A percentile compares a stretch with the other conserved stretches of the same genome.
These are phyloP conservation scores for Dryococelus australis DNA, from an alignment of 2,888 invertebrate species.

Conservation along the genomic window DNA sequence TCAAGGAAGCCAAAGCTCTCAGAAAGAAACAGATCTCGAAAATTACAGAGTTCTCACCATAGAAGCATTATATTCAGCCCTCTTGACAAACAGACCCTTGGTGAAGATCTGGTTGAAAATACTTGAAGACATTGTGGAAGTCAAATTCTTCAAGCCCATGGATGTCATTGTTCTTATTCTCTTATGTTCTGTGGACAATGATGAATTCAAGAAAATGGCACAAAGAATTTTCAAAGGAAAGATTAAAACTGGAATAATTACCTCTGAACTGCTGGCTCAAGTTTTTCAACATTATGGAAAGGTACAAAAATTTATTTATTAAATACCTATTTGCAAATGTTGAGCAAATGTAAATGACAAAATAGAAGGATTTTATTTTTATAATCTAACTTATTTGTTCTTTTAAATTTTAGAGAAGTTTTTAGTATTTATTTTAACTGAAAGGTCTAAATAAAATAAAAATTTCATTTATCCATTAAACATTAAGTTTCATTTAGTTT, in stretches of 20 bases:
- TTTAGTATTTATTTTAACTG: no score
- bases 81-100: not conserved
- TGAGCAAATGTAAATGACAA: no score
- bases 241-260: not conserved
- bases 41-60: conserved; percentile 13
- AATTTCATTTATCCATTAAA: no score
- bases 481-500: no score
- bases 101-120: conserved; percentile 13
- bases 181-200: not conserved
- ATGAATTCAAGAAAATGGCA: not conserved
- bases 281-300: conserved; percentile 1
- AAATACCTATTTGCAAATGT: no score
- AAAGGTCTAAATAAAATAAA: no score
- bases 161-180: conserved; percentile 7
- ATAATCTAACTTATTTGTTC: no score
- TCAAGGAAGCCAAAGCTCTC: not conserved
- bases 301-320: not conserved
- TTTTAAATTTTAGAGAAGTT: no score
- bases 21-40: not conserved
- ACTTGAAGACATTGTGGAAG: not conserved
- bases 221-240: not conserved
- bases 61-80: not conserved
- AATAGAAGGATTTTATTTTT: no score
- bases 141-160: not conserved
- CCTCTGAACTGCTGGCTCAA: not conserved